Percentiles rank a stretch among this genome's conserved stretches.
phyloP scores from a whole-genome alignment of 2,797 vertebrate genomes.

The Sphenopsis melanotis region DNA sequence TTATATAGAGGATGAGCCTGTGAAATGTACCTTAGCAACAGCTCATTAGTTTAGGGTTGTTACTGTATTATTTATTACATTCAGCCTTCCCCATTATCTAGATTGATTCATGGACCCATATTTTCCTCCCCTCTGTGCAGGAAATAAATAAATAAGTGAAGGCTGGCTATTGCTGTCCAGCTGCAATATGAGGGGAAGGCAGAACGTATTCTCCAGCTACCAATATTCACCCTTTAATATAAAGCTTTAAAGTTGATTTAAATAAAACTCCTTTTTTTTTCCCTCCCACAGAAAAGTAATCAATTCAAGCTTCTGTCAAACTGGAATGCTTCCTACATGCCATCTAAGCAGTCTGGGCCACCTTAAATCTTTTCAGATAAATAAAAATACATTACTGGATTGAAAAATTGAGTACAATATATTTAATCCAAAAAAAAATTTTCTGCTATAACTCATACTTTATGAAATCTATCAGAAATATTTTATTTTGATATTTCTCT shows the following conservation, averaged over 20 bases:
- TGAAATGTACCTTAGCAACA: slow-evolving; percentile 93
- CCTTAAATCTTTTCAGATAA: slow-evolving; percentile 60
- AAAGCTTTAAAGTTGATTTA: slow-evolving; percentile 69
- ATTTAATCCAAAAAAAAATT: slow-evolving; percentile 62
- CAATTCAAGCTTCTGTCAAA: slow-evolving; percentile 60
- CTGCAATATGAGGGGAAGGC: slow-evolving; percentile 55
- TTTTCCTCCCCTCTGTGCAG: slow-evolving; percentile 79
- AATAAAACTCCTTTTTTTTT: slow-evolving; percentile 46
- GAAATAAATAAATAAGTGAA: slow-evolving; percentile 72
- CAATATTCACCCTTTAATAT: slow-evolving; percentile 65
- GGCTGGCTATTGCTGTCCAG: slow-evolving; percentile 68
- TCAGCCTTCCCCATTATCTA: slow-evolving; percentile 95
- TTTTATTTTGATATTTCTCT: slow-evolving; percentile 19
- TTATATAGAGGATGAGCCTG: slow-evolving; percentile 92
- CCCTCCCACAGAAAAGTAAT: slow-evolving; percentile 40
- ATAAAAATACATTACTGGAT: neutral
- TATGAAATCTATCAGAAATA: slow-evolving; percentile 47
- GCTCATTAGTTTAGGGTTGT: slow-evolving; percentile 99
- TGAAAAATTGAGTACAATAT: slow-evolving; percentile 44
- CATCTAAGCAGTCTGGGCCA: slow-evolving; percentile 36
- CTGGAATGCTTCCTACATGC: slow-evolving; percentile 31
- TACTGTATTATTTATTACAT: slow-evolving; percentile 99
- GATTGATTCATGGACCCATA: slow-evolving; percentile 95
- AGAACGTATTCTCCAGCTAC: slow-evolving; percentile 64
- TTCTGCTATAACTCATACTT: slow-evolving; percentile 17